Base-by-base conservation (phyloP, 2,113 vertebrate genomes). In the Terrapene triunguis region DNA sequence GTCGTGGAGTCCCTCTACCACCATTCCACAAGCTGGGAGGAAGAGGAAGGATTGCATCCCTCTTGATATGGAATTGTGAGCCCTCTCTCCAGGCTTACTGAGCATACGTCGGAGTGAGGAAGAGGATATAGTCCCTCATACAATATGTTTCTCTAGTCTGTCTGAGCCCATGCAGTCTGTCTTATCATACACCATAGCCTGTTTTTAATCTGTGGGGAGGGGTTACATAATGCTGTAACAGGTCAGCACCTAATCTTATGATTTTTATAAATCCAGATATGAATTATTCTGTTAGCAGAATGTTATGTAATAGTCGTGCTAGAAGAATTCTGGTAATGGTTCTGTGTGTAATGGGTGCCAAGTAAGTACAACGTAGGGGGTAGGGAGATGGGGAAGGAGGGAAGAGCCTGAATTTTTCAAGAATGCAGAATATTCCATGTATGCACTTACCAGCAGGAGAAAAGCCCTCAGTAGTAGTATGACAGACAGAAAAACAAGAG, bases 221-320 rank as follows among this genome's bases (percentile, higher is more conserved):
- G 11, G 42, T 25, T 44, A 44, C 12, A 14, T 76, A 42, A 44
- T 10, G 72, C 42, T 24, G 10, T 51, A 82, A 92, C 53, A 92
- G 86, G 25, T 80, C 83, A 91, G 29, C 32, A 35, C 13, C 62
- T 35, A 65, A 65, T 69, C 17, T 69, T 69, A 69, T n/a, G 35
- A 6, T 91, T 95, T 10, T 47, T 94, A 55, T 17, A 92, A 92
- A 91, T 0, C 0, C 91, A 62, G 48, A 94, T 29, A 27, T 57
- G 12, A 96, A 96, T 79, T 96, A 82, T 94, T 96, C 94, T 89
- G 32, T 29, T 50, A 50, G 50, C 50, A 50, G 50, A 50, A 50
- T 50, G 13, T 16, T 50, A 50, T 50, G 50, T 50, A 50, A 14
- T 50, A 50, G 50, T 16, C 50, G 5, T 50, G 50, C 94, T 92